phyloP scores from a whole-genome alignment of 2,797 vertebrate genomes.

The Fringilla coelebs region DNA sequence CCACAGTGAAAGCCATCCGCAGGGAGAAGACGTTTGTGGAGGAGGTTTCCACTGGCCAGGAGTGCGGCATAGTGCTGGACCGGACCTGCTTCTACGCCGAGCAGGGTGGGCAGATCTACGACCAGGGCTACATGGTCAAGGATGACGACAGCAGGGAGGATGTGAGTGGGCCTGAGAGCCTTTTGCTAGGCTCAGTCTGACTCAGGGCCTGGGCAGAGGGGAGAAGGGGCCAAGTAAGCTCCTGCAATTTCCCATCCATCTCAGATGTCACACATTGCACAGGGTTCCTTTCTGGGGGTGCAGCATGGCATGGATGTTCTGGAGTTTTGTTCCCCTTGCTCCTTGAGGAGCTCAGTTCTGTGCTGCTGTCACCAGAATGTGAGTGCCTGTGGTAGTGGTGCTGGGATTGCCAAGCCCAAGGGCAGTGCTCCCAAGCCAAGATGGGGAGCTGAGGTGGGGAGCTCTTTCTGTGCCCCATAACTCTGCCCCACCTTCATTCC shows the following conservation, averaged over 20 bases:
- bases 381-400: background rate
- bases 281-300: background rate
- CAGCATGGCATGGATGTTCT: background rate
- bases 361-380: background rate
- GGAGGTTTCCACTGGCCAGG: conserved; percentile 89
- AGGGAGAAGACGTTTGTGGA: conserved; percentile 89
- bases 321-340: background rate
- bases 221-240: background rate
- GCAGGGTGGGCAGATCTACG: conserved; percentile 96
- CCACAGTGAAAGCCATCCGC: conserved; percentile 88
- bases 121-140: conserved; percentile 92
- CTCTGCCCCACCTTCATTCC: background rate
- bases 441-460: background rate
- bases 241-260: background rate
- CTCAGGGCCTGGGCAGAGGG: background rate
- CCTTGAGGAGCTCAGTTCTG: background rate
- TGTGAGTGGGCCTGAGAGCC: conserved; percentile 73
- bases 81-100: conserved; percentile 94
- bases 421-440: background rate
- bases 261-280: background rate
- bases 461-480: background rate
- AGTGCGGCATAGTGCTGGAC: conserved; percentile 93
- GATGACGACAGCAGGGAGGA: conserved; percentile 87
- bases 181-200: background rate
- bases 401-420: background rate